These are phyloP conservation scores for Biston betularia DNA, from an alignment of 2,888 invertebrate genomes.

Conservation along the genomic window DNA sequence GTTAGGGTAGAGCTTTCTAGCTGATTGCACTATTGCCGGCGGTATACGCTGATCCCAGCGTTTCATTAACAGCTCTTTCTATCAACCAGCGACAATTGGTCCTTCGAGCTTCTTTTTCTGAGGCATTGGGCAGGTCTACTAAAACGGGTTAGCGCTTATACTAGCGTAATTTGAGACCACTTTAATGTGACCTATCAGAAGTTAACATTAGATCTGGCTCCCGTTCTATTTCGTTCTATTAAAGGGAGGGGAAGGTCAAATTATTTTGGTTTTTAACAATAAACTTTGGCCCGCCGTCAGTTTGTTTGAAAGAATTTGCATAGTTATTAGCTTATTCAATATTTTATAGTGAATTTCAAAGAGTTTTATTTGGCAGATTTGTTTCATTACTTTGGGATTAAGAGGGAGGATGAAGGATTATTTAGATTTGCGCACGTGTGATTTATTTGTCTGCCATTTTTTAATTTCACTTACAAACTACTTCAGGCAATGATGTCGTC, in stretches of 20 bases:
- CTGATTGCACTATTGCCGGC: conserved; percentile 49
- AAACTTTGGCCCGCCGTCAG: conserved; percentile 35
- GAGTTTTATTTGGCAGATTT: conserved; percentile 30
- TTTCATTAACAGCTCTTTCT: conserved; percentile 57
- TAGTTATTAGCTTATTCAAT: conserved; percentile 70
- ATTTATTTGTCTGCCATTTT: conserved; percentile 20
- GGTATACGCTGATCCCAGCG: conserved; percentile 62
- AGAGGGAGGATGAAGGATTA: background rate
- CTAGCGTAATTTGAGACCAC: conserved; percentile 43
- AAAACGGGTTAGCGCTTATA: conserved; percentile 42
- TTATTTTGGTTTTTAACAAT: conserved; percentile 11
- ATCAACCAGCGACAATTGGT: conserved; percentile 43
- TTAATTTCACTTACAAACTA: background rate
- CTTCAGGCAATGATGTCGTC: background rate
- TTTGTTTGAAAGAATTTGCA: conserved; percentile 73
- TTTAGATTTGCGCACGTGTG: conserved; percentile 27
- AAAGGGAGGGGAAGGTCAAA: conserved; percentile 5
- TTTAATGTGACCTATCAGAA: conserved; percentile 21
- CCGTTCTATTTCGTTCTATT: background rate
- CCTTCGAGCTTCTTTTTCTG: conserved; percentile 15
- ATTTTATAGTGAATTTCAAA: conserved; percentile 53
- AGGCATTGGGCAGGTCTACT: conserved; percentile 36
- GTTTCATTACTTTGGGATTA: conserved; percentile 41
- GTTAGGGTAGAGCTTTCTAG: conserved; percentile 27
- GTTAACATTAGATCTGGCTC: background rate